Evolutionary conservation across 1,140 invertebrate genomes (phyloP).

Genomic region (Drosophila repleta): DNA sequence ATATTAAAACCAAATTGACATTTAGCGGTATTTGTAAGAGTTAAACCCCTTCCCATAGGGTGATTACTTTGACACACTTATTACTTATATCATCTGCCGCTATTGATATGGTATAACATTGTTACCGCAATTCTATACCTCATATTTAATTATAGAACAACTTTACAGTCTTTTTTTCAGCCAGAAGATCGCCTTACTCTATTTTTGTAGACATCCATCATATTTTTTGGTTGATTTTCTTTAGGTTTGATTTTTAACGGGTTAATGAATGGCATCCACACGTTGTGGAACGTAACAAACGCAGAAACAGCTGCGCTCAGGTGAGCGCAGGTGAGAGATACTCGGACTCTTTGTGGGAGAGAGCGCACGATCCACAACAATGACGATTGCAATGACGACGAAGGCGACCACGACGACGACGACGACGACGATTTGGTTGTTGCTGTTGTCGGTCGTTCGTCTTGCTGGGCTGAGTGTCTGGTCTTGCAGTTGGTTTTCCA

Average conservation of each 20-base stretch:
- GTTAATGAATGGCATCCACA: constrained; percentile 34
- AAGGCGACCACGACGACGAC: constrained; percentile 5
- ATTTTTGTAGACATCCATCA: too few species aligned
- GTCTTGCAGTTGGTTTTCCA: constrained; percentile 53
- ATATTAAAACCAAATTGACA: too few species aligned
- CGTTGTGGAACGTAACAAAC: constrained; percentile 22
- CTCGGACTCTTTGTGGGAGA: constrained; percentile 9
- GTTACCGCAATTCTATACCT: too few species aligned
- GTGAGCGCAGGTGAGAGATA: constrained; percentile 28
- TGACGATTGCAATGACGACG: constrained; percentile 30
- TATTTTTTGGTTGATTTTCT: not conserved
- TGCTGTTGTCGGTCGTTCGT: constrained; percentile 10
- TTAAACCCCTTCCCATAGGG: too few species aligned
- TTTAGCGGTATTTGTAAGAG: too few species aligned
- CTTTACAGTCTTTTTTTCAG: too few species aligned
- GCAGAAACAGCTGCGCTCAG: constrained; percentile 40
- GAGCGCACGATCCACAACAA: constrained; percentile 50
- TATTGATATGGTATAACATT: not conserved
- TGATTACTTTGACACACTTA: too few species aligned
- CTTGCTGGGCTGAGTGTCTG: constrained; percentile 12
- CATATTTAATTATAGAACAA: too few species aligned
- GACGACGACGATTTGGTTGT: constrained; percentile 9
- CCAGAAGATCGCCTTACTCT: too few species aligned
- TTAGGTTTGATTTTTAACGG: constrained; percentile 35
- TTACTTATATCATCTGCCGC: too few species aligned